Conservation (phyloP, 2,113 vertebrate species). For the Odocoileus virginianus region DNA sequence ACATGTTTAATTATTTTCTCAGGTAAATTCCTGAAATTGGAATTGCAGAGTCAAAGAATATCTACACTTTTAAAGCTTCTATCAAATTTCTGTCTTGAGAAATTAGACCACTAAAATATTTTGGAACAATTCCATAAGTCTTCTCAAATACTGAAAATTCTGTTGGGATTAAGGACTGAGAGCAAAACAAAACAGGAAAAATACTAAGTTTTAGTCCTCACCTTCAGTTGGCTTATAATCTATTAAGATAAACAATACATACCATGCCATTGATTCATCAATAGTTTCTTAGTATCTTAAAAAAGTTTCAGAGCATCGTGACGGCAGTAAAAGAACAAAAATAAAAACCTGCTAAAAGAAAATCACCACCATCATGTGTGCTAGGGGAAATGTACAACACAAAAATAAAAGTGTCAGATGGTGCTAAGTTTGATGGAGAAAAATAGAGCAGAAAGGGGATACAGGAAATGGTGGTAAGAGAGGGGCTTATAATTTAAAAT, state of each 20-base stretch:
- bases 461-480: not conserved
- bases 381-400: not conserved
- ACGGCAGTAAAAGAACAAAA: not conserved
- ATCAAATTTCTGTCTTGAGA: constrained; percentile 14
- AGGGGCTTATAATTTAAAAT: not conserved
- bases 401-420: not conserved
- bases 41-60: not conserved
- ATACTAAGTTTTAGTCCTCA: not conserved
- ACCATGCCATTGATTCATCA: not conserved
- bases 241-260: not conserved
- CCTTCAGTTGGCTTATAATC: not conserved
- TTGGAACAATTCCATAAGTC: not conserved
- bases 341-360: not conserved
- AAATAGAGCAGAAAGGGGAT: not conserved
- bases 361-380: not conserved
- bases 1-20: not conserved
- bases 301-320: not conserved
- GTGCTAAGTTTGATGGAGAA: not conserved
- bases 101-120: not conserved
- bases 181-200: not conserved
- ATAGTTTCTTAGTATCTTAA: not conserved
- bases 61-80: not conserved
- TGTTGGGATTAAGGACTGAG: not conserved
- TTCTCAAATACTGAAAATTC: not conserved
- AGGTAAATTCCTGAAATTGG: not conserved